Conservation (phyloP, 2,113 vertebrate species). For the Bos indicus region DNA sequence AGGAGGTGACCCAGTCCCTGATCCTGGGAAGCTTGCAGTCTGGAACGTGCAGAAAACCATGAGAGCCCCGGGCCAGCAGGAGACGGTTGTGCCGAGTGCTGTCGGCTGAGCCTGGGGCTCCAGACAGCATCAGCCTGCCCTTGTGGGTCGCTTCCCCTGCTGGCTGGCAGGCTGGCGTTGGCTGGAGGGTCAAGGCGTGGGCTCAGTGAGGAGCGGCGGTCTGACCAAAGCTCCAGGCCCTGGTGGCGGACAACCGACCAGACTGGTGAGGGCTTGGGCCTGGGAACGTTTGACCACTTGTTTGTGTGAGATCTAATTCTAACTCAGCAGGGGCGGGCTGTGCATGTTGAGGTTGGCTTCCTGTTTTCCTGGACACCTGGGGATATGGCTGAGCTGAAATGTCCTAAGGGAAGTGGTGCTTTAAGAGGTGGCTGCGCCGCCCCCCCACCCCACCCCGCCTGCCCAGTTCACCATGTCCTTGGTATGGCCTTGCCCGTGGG, state of each 20-base stretch:
- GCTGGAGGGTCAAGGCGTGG: neutral
- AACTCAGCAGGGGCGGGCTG: neutral
- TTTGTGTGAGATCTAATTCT: conserved; percentile 24
- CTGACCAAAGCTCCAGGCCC: neutral
- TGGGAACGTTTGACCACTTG: neutral
- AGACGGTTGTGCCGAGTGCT: neutral
- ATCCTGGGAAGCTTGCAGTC: neutral
- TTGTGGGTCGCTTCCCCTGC: neutral
- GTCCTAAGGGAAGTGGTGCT: neutral
- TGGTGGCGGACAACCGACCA: neutral
- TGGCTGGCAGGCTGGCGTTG: neutral
- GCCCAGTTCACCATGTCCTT: neutral
- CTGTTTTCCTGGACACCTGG: conserved; percentile 47
- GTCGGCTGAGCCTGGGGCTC: neutral
- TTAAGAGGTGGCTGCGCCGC: neutral
- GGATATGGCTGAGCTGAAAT: neutral
- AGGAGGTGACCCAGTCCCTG: neutral
- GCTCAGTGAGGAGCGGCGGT: neutral
- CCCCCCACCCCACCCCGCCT: accelerated
- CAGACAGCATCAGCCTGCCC: neutral
- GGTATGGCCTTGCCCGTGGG: neutral
- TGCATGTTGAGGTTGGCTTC: conserved; percentile 17
- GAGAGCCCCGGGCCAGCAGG: neutral
- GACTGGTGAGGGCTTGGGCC: neutral
- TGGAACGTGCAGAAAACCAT: neutral